Evolutionary conservation across 2,797 vertebrate genomes (phyloP).

Genomic region (Perodicticus potto): DNA sequence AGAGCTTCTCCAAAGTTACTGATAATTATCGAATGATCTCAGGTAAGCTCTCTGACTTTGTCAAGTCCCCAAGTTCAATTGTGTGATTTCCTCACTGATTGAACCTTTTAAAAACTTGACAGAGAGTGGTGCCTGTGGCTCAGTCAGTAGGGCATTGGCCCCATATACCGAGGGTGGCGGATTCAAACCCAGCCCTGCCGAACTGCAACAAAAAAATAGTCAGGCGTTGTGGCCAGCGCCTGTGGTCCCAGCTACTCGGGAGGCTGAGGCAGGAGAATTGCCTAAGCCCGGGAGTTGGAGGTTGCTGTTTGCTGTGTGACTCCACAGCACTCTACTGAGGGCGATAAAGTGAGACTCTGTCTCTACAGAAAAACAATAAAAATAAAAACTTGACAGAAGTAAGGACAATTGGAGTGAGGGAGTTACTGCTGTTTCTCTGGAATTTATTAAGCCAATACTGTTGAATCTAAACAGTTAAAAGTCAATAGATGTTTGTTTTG

Average conservation of each 20-base stretch:
- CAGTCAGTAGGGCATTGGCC: too few relatives aligned
- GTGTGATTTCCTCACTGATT: conserved; percentile 12
- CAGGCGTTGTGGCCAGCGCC: too few relatives aligned
- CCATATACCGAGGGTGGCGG: too few relatives aligned
- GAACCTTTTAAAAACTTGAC: conserved; percentile 22
- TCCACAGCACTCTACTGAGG: too few relatives aligned
- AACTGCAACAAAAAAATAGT: too few relatives aligned
- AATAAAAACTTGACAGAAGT: conserved; percentile 7
- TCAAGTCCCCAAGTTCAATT: neutral
- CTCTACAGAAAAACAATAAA: too few relatives aligned
- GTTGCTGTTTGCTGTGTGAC: too few relatives aligned
- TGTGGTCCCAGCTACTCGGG: too few relatives aligned
- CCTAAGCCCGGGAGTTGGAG: too few relatives aligned
- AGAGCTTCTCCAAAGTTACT: conserved; percentile 16
- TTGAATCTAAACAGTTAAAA: conserved; percentile 60
- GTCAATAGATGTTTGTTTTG: conserved; percentile 21
- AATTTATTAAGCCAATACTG: conserved; percentile 22
- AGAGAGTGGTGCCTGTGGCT: neutral
- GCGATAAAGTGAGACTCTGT: too few relatives aligned
- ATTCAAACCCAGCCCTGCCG: too few relatives aligned
- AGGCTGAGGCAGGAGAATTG: too few relatives aligned
- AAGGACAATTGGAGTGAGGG: neutral
- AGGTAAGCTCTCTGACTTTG: neutral
- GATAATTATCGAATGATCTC: neutral
- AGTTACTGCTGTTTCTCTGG: conserved; percentile 34